Conservation (phyloP, 2,113 vertebrate genomes). For the Poecilia latipinna region DNA sequence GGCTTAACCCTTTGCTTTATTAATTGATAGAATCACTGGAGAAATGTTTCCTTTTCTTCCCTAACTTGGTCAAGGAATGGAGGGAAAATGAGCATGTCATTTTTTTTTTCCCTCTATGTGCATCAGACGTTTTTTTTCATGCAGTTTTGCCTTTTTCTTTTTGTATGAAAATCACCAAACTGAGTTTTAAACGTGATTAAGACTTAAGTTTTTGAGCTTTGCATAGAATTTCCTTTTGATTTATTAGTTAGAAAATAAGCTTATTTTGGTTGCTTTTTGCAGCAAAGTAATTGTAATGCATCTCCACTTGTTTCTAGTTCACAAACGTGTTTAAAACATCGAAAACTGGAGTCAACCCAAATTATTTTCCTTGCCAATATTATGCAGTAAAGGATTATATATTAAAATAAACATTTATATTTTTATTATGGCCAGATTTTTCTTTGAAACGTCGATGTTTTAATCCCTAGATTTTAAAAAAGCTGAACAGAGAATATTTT, state of each 20-base stretch:
- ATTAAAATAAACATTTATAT: background rate
- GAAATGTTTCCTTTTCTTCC: constrained; percentile 1
- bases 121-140: background rate
- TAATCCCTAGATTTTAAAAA: constrained; percentile 30
- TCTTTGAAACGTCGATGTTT: constrained; percentile 4
- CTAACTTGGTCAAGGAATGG: constrained; percentile 1
- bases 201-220: background rate
- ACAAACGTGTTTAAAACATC: background rate
- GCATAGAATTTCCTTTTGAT: background rate
- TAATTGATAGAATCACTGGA: background rate
- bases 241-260: background rate
- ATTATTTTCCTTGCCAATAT: background rate
- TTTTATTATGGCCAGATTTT: constrained; percentile 14
- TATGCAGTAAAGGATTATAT: constrained; percentile 57
- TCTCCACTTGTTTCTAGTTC: background rate
- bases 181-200: background rate
- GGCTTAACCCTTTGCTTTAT: constrained; percentile 59
- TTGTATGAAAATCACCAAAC: background rate
- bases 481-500: constrained; percentile 29
- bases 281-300: constrained; percentile 2
- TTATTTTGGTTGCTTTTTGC: constrained; percentile 21
- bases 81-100: background rate
- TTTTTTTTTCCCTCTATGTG: background rate
- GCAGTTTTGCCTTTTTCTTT: background rate
- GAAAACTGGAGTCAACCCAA: background rate